phyloP scores from a whole-genome alignment of 2,888 invertebrate genomes.

The Perdita meconis region DNA sequence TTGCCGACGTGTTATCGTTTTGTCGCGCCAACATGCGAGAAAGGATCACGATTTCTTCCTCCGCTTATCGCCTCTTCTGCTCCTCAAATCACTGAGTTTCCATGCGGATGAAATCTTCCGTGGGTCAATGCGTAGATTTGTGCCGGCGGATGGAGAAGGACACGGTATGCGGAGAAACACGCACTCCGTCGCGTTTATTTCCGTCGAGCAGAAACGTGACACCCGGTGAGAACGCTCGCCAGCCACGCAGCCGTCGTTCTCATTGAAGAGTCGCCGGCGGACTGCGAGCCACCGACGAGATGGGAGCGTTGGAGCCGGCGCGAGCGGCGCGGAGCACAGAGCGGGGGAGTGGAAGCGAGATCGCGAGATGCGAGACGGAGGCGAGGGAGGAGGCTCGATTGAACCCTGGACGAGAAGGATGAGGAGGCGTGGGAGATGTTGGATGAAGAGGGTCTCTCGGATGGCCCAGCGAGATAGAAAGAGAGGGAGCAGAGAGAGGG shows the following conservation, averaged over 20 bases:
- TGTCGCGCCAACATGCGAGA: not conserved
- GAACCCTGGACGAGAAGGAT: constrained; percentile 19
- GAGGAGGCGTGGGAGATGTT: not conserved
- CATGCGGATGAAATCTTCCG: not conserved
- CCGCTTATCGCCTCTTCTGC: not conserved
- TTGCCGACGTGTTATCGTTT: too few species aligned
- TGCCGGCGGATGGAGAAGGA: not conserved
- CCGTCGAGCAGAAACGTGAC: constrained; percentile 71
- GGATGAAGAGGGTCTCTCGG: constrained; percentile 14
- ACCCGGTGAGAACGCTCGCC: constrained; percentile 56
- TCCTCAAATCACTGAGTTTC: not conserved
- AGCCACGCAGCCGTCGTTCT: constrained; percentile 74
- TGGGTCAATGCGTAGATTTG: not conserved
- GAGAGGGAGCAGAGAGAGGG: constrained; percentile 36
- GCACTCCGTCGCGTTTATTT: constrained; percentile 59
- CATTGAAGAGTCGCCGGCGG: constrained; percentile 81
- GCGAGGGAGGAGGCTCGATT: constrained; percentile 29
- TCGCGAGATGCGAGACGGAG: not conserved
- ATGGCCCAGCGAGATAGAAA: constrained; percentile 13
- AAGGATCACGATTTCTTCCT: not conserved
- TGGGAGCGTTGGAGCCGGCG: constrained; percentile 71
- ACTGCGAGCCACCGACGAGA: constrained; percentile 77
- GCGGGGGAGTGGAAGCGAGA: constrained; percentile 9
- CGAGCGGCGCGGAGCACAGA: constrained; percentile 30
- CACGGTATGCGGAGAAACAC: constrained; percentile 16